These are phyloP conservation scores for Pseudorhiza aurosa DNA, from an alignment of 30 jellyfish, hydroid and myxozoan genomes.

Conservation along the genomic window DNA sequence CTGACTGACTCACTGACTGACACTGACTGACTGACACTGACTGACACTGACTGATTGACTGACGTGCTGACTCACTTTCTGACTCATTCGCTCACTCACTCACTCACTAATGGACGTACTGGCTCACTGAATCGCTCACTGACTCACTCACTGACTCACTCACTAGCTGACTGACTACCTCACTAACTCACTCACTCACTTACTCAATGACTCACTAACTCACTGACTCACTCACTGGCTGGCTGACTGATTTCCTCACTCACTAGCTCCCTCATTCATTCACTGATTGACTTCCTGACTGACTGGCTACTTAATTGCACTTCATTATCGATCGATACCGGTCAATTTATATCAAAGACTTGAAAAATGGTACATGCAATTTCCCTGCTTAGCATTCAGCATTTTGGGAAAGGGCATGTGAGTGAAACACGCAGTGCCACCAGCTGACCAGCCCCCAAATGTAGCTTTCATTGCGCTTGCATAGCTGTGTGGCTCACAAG, in stretches of 20 bases:
- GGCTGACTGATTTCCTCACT: constrained; percentile 1
- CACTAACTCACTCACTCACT: constrained; percentile 18
- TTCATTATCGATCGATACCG: too few species aligned
- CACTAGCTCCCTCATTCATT: neutral
- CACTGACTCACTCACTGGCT: constrained; percentile 4
- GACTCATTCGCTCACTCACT: constrained; percentile 4
- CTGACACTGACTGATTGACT: neutral
- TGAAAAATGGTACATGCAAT: too few species aligned
- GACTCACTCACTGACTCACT: constrained; percentile 18
- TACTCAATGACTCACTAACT: constrained; percentile 14
- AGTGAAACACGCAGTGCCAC: too few species aligned
- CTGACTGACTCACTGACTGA: constrained; percentile 11
- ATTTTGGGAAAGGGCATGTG: too few species aligned
- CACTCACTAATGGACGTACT: constrained; percentile 13
- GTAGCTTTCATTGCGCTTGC: too few species aligned
- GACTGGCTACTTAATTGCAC: too few species aligned
- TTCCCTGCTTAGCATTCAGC: too few species aligned
- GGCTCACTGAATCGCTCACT: constrained; percentile 8
- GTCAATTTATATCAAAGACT: too few species aligned
- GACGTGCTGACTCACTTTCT: neutral
- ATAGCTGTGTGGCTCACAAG: too few species aligned
- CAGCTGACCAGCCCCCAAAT: too few species aligned
- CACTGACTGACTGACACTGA: neutral
- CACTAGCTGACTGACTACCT: constrained; percentile 14
- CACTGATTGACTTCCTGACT: neutral